These are phyloP conservation scores for Euura saliciscinereae DNA, from an alignment of 1,140 invertebrate species.

Conservation along the genomic window DNA sequence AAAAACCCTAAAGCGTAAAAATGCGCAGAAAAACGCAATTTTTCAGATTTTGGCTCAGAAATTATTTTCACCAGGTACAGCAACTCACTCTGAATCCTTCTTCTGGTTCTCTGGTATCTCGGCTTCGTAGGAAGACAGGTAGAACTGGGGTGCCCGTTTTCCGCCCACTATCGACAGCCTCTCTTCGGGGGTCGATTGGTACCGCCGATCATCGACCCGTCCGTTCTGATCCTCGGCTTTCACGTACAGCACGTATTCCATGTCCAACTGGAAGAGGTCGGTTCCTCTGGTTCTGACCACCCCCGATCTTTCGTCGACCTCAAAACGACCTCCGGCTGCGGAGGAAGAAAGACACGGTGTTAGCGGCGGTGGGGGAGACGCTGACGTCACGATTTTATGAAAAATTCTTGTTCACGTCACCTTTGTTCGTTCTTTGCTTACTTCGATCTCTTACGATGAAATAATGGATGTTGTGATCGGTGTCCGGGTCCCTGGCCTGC, in stretches of 20 bases:
- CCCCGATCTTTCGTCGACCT: constrained; percentile 90
- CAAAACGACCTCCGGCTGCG: constrained; percentile 76
- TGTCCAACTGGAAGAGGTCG: constrained; percentile 91
- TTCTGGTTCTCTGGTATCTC: constrained; percentile 96
- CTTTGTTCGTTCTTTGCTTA: constrained; percentile 33
- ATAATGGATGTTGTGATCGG: constrained; percentile 94
- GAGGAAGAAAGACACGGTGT: constrained; percentile 19
- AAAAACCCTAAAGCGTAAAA: neutral
- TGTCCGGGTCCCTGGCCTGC: constrained; percentile 93
- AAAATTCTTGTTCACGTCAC: too few relatives aligned
- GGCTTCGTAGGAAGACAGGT: constrained; percentile 90
- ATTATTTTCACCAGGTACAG: neutral
- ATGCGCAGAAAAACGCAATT: neutral
- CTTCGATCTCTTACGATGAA: constrained; percentile 91
- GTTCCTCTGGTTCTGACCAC: constrained; percentile 90
- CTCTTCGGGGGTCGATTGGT: constrained; percentile 90
- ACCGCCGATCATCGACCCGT: constrained; percentile 83
- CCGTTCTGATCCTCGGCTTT: constrained; percentile 96
- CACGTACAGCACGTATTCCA: constrained; percentile 95
- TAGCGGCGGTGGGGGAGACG: neutral
- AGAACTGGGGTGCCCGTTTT: constrained; percentile 92
- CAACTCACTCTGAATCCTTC: constrained; percentile 92
- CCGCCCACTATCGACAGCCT: constrained; percentile 91
- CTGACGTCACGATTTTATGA: too few relatives aligned
- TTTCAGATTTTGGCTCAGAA: neutral